A percentile compares a stretch with the other conserved stretches of the same genome.
Evolutionary conservation across 2,888 invertebrate species (phyloP).

Genomic region (Myopa tessellatipennis): DNA sequence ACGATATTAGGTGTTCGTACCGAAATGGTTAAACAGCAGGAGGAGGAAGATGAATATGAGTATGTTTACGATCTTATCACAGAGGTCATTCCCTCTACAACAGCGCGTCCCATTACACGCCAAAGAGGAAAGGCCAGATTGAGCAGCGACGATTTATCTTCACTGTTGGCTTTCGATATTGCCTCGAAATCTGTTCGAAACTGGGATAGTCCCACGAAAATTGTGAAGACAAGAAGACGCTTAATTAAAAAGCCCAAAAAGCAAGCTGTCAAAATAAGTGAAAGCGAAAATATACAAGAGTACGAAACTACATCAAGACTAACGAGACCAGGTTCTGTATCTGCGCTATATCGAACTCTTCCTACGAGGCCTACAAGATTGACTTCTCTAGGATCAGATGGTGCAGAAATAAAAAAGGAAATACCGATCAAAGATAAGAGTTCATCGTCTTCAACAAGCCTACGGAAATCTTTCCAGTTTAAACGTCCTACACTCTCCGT

Average conservation of each 20-base stretch:
- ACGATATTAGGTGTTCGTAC: slow-evolving; percentile 54
- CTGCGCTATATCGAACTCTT: neutral
- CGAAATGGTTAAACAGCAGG: slow-evolving; percentile 53
- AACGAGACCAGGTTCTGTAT: neutral
- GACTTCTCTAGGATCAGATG: neutral
- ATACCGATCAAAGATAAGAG: neutral
- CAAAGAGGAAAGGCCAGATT: slow-evolving; percentile 59
- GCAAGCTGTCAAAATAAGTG: slow-evolving; percentile 53
- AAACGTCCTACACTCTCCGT: neutral
- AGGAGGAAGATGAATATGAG: slow-evolving; percentile 54
- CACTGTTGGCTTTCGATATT: slow-evolving; percentile 60
- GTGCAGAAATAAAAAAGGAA: neutral
- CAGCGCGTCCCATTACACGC: slow-evolving; percentile 51
- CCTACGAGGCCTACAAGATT: neutral
- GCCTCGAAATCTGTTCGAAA: slow-evolving; percentile 49
- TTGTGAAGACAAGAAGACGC: slow-evolving; percentile 52
- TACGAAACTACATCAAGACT: slow-evolving; percentile 44
- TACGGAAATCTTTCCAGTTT: neutral
- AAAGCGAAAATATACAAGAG: slow-evolving; percentile 47
- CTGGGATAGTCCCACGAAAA: slow-evolving; percentile 43
- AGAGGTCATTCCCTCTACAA: slow-evolving; percentile 50
- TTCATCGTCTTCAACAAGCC: neutral
- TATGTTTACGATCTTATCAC: slow-evolving; percentile 52
- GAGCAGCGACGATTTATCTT: slow-evolving; percentile 60
- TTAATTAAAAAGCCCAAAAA: slow-evolving; percentile 53